Percentiles rank a stretch among this genome's conserved stretches.
phyloP scores from a whole-genome alignment of 2,113 vertebrate genomes.

The Nycticorax nycticorax region DNA sequence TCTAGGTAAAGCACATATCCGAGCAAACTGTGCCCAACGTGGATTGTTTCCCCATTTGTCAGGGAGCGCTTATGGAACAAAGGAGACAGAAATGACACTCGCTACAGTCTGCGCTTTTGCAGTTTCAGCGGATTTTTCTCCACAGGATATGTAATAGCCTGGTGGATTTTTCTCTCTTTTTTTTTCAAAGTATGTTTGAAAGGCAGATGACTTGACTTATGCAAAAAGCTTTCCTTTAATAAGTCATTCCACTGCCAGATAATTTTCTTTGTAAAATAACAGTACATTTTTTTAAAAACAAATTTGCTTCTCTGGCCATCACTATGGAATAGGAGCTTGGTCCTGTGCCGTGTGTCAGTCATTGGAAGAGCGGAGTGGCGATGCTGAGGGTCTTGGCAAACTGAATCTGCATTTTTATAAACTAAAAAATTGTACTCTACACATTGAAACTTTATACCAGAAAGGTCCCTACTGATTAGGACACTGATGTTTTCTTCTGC shows the following conservation, averaged over 20 bases:
- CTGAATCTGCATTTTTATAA: background rate
- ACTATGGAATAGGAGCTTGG: background rate
- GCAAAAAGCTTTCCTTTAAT: background rate
- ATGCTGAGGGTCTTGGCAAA: background rate
- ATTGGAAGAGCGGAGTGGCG: background rate
- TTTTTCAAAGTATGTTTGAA: background rate
- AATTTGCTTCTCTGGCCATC: background rate
- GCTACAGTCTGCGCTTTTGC: background rate
- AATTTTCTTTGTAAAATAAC: background rate
- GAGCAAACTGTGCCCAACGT: background rate
- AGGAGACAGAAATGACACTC: background rate
- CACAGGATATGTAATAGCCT: background rate
- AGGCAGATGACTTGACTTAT: background rate
- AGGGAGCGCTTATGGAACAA: background rate
- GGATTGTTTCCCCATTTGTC: slow-evolving; percentile 22
- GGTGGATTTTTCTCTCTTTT: background rate
- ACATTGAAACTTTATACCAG: background rate
- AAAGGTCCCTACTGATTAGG: background rate
- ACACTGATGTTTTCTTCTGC: background rate
- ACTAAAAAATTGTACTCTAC: background rate
- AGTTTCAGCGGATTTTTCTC: background rate
- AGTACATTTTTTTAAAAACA: background rate
- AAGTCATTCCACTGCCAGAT: background rate
- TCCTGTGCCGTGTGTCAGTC: background rate
- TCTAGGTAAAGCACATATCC: background rate